Conservation (phyloP, 1,140 invertebrate species). For the Leptonema lineaticorne region DNA sequence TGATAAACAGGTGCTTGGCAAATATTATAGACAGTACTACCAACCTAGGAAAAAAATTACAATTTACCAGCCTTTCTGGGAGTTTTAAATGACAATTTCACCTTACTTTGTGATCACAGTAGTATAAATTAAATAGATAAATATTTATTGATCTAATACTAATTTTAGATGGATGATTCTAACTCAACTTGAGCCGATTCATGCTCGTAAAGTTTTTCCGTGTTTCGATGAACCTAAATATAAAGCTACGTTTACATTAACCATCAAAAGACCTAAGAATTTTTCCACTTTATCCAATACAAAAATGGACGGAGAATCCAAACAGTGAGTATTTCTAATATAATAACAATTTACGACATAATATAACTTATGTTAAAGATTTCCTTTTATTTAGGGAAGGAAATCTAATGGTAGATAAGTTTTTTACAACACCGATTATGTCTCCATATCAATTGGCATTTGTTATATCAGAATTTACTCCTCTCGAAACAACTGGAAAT, state of each 20-base stretch:
- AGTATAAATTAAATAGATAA: neutral
- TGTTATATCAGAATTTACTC: slow-evolving; percentile 58
- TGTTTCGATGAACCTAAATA: slow-evolving; percentile 77
- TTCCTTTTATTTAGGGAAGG: neutral
- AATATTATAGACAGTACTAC: no score
- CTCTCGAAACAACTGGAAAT: slow-evolving; percentile 41
- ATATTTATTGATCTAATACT: neutral
- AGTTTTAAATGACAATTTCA: no score
- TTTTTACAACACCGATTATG: slow-evolving; percentile 72
- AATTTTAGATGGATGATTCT: slow-evolving; percentile 55
- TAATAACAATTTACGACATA: neutral
- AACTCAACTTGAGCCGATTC: slow-evolving; percentile 71
- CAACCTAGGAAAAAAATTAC: no score
- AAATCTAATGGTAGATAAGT: slow-evolving; percentile 44
- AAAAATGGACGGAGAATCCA: neutral
- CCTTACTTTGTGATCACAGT: no score
- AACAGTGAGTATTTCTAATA: neutral
- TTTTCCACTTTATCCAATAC: neutral
- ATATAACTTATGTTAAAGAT: neutral
- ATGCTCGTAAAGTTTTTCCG: slow-evolving; percentile 72
- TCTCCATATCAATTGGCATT: slow-evolving; percentile 83
- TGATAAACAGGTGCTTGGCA: no score
- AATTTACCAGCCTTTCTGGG: no score
- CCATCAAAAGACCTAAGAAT: neutral
- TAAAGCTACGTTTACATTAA: slow-evolving; percentile 63